Base-by-base conservation (phyloP, 1,140 invertebrate genomes). In the Sarcophaga bullata region DNA sequence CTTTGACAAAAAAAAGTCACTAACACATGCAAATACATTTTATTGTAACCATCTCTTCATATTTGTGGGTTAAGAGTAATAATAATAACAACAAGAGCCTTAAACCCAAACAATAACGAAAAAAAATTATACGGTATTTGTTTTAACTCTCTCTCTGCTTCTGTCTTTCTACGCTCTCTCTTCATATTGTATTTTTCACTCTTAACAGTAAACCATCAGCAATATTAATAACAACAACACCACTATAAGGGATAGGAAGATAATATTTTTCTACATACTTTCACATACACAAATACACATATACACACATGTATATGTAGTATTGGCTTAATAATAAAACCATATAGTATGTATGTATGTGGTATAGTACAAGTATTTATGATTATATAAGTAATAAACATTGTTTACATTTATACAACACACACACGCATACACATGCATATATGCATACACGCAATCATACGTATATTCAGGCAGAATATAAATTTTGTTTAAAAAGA, bases 301-400 rank as follows among this genome's bases (percentile, higher is more conserved):
- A 4, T 1, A 37, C 4, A 37, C 4, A 37, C 25, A 37, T 37
- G 4, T 37, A n/a, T n/a, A n/a, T n/a, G n/a, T n/a, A n/a, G n/a
- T 68, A 68, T 68, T 68, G 62, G 62, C 62, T 68, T 68, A 68
- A 68, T 68, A 68, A 68, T 68, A 68, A 68, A 68, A 68, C 62
- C 62, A 68, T 68, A 68, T 68, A 19, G 25, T 37, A 37, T 37
- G 25, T 37, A 37, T 2, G 25, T 37, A 37, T 37, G 25, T 37
- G 25, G 25, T 37, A 37, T 25, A 68, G 54, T 58, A 37, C 25
- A 37, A 37, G 1, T 37, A 58, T 58, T 58, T 68, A 68, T 17
- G 1, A 37, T 37, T 37, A 4, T 37, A 25, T 68, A 68, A 17
- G 17, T 68, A 68, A 19, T 19, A 68, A 68, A 68, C 62, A 68